phyloP scores from a whole-genome alignment of 2,888 invertebrate species.

The Pseudoips prasinana region DNA sequence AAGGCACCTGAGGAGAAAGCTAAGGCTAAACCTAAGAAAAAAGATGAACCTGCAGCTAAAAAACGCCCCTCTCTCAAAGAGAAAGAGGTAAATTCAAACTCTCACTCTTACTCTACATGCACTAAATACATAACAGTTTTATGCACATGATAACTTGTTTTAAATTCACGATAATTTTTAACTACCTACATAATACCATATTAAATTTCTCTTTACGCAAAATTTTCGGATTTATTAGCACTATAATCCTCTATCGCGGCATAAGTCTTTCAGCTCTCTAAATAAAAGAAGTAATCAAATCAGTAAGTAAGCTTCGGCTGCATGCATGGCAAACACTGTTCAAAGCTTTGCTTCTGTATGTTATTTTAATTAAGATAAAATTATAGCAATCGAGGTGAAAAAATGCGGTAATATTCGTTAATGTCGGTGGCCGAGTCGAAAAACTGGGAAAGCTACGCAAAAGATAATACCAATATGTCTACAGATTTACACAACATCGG shows the following conservation, averaged over 20 bases:
- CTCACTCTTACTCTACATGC: constrained; percentile 27
- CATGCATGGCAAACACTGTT: constrained; percentile 46
- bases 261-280: constrained; percentile 18
- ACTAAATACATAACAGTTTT: constrained; percentile 38
- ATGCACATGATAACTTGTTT: constrained; percentile 32
- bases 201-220: constrained; percentile 32
- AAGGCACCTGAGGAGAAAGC: constrained; percentile 72
- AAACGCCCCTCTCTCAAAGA: constrained; percentile 73
- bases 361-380: constrained; percentile 19
- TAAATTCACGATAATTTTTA: constrained; percentile 18
- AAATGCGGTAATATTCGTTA: not conserved
- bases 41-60: constrained; percentile 65
- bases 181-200: constrained; percentile 28
- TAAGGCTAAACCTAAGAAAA: constrained; percentile 64
- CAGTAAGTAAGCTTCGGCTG: constrained; percentile 35
- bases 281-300: constrained; percentile 26
- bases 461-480: not conserved
- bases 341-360: constrained; percentile 48
- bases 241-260: constrained; percentile 41
- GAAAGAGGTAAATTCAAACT: constrained; percentile 62
- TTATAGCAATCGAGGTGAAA: too few species aligned
- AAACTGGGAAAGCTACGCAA: constrained; percentile 1
- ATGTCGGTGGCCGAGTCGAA: not conserved
- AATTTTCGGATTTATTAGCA: constrained; percentile 23
- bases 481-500: constrained; percentile 1